phyloP scores from a whole-genome alignment of 2,113 vertebrate species.

The Macroglossus sobrinus region DNA sequence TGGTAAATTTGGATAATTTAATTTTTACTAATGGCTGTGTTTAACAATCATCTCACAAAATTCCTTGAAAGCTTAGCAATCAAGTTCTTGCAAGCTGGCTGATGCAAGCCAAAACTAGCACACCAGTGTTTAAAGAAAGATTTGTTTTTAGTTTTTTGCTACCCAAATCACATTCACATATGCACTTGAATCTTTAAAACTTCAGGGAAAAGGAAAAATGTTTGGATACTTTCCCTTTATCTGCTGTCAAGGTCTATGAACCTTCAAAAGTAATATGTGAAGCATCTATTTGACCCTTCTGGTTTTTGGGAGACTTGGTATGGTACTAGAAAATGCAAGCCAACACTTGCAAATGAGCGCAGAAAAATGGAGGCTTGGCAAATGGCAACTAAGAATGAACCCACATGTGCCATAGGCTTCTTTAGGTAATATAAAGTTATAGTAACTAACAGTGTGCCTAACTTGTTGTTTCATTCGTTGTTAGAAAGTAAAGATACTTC shows the following conservation, averaged over 20 bases:
- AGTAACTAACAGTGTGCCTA: neutral
- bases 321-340: neutral
- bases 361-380: neutral
- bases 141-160: neutral
- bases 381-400: neutral
- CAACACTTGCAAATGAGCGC: neutral
- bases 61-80: neutral
- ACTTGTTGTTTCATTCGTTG: neutral
- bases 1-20: slow-evolving; percentile 43
- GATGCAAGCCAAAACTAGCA: neutral
- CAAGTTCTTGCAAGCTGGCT: neutral
- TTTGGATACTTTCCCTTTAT: neutral
- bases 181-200: neutral
- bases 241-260: neutral
- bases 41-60: slow-evolving; percentile 26
- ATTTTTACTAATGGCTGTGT: slow-evolving; percentile 38
- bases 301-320: neutral
- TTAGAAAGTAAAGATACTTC: slow-evolving; percentile 33
- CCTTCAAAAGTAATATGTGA: neutral
- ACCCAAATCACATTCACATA: neutral
- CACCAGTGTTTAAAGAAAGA: neutral
- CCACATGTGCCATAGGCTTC: neutral
- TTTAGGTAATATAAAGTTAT: neutral
- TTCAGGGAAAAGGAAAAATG: neutral
- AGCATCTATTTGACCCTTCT: neutral